Evolutionary conservation across 2,797 vertebrate species (phyloP), one percentile per base, ranked within the genome.

Genomic region (Otolemur crassicaudatus): DNA sequence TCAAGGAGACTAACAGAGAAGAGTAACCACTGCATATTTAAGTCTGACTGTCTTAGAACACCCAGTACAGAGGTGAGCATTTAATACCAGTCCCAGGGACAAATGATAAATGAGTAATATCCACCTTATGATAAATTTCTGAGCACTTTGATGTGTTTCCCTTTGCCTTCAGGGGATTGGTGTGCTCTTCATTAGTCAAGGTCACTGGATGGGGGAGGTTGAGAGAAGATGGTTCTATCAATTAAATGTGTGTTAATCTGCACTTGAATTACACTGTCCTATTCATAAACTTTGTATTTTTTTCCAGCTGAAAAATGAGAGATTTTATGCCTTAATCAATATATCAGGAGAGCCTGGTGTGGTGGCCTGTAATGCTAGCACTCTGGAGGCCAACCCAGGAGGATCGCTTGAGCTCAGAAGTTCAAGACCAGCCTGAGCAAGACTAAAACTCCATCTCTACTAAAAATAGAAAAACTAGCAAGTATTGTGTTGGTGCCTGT

Each of bases 181-280:
- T 37, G 27, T 87, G 81, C 40, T 94, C 72, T 65, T 87, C 40
- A 72, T 84, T 88, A 58, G 73, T 60, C 63, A 88, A 70, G 65
- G 80, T 81, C 90, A 73, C 63, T 17, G 4, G 5, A 65, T 34
- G 67, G 8, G 22, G 19, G 16, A 14, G 53, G 46, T 49, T 12
- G 12, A 49, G 46, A 49, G 11, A 63, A 79, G n/a, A 82, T 58
- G 53, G 53, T 11, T 72, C 73, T 69, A 2, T 91, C 63, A 92
- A 67, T 82, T 61, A 92, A 97, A 58, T n/a, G 65, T 5, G 49
- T 27, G 43, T 65, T 46, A 53, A 34, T 93, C 67, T 89, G 70
- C 10, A 49, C 23, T 92, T 63, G 19, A 77, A 69, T 61, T 77
- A 37, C 29, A 34, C 0, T 65, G 34, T 72, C 49, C 49, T 56